Evolutionary conservation across 2,797 vertebrate species (phyloP).

Genomic region (Hirundo rustica): DNA sequence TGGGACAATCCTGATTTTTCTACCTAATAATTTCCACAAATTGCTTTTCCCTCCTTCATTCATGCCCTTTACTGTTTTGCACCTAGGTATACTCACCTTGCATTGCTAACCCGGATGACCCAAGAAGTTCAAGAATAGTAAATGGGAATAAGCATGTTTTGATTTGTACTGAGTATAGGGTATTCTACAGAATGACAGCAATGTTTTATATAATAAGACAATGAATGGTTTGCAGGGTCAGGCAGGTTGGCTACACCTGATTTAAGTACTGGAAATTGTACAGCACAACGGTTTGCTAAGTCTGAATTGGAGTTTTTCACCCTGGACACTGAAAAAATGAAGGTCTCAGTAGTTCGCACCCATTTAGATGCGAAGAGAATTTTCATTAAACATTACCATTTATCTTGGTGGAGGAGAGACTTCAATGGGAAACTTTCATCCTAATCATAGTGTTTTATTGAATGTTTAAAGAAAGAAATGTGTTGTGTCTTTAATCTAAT

Average conservation of each 20-base stretch:
- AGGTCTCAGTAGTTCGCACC: background rate
- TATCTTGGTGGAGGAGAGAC: background rate
- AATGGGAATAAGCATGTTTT: background rate
- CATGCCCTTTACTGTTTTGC: background rate
- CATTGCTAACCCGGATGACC: background rate
- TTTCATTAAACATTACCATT: background rate
- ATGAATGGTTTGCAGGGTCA: background rate
- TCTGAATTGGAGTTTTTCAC: background rate
- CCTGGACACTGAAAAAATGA: background rate
- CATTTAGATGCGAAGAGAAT: background rate
- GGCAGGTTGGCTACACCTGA: background rate
- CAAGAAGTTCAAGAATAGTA: background rate
- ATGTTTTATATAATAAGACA: background rate
- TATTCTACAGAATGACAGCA: background rate
- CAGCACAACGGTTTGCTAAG: background rate
- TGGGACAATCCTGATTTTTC: background rate
- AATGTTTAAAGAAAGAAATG: background rate
- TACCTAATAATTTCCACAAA: background rate
- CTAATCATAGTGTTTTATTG: background rate
- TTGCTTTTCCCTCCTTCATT: background rate
- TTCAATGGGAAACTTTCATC: background rate
- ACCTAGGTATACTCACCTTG: background rate
- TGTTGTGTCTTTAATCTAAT: background rate
- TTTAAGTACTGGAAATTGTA: background rate
- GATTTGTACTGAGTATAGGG: background rate